These are phyloP conservation scores for Esox lucius DNA, from an alignment of 2,797 vertebrate species.

Conservation along the genomic window DNA sequence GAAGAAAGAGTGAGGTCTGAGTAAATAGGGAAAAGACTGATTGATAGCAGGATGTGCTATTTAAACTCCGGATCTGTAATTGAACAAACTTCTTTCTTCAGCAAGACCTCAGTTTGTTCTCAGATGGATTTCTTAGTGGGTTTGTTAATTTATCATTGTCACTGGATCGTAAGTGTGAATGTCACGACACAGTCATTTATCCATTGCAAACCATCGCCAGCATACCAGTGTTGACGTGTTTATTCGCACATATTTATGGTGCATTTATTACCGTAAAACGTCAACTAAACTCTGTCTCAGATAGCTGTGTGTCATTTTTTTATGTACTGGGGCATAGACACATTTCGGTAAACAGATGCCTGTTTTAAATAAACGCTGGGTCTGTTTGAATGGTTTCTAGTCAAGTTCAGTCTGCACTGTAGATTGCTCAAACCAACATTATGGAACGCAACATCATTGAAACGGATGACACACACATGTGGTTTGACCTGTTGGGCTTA, in stretches of 20 bases:
- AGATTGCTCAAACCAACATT: too few species aligned
- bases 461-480: too few species aligned
- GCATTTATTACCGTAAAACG: not conserved
- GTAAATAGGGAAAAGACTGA: not conserved
- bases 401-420: too few species aligned
- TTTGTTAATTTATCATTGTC: not conserved
- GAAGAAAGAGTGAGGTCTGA: too few species aligned
- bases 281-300: too few species aligned
- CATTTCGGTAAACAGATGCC: too few species aligned
- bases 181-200: not conserved
- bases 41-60: constrained; percentile 5
- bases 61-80: not conserved
- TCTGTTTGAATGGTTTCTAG: too few species aligned
- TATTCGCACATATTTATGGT: not conserved
- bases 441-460: too few species aligned
- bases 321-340: too few species aligned
- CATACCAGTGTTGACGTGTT: not conserved
- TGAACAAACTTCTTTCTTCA: not conserved
- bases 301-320: too few species aligned
- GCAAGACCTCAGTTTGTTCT: not conserved
- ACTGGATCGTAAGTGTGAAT: not conserved
- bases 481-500: too few species aligned
- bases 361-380: too few species aligned
- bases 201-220: not conserved
- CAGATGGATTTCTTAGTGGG: not conserved